Evolutionary conservation across 2,113 vertebrate genomes (phyloP), one percentile per base, ranked within the genome.

Genomic region (Pituophis catenifer): DNA sequence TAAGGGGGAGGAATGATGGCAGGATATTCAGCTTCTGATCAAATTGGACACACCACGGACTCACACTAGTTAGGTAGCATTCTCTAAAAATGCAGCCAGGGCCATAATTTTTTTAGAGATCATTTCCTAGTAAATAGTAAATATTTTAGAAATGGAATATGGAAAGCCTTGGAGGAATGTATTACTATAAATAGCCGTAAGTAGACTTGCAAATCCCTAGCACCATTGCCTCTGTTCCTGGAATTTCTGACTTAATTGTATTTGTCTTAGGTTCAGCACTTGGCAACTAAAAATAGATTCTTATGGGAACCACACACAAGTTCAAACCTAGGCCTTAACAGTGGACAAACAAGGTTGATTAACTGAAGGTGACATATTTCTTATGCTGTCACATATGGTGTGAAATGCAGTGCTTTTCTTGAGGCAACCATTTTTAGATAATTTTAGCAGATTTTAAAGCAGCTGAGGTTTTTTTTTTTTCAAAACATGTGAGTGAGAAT

Each of bases 371-470:
- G 62, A 38, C 48, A 24, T 26, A 0, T 38, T 53, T 88, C 58
- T 92, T 23, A 70, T 92, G 50, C 21, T 65, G 85, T 12, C 58
- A 92, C 48, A 29, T 70, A 92, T 24, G n/a, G 58, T 88, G 86
- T 70, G 58, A 92, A 92, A 92, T 53, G 48, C 52, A 87, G 12
- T 70, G n/a, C 54, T 65, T 88, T 92, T 65, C 58, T 86, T 54
- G 86, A 88, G 58, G 24, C 21, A 88, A n/a, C 48, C 86, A 88
- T 65, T 70, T 91, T 92, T 70, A 92, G 91, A 70, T 65, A 9
- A 81, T 70, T 53, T 88, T 62, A 88, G 91, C 91, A 92, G 86
- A 53, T 88, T 59, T 92, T 88, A 92, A 92, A 53, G 21, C 86
- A 65, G 23, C 29, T 17, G 3, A 1, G 24, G 24, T 9, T 62